Evolutionary conservation across 64 coral and sea anemone genomes (phyloP).

Genomic region (Anthopleura sola): DNA sequence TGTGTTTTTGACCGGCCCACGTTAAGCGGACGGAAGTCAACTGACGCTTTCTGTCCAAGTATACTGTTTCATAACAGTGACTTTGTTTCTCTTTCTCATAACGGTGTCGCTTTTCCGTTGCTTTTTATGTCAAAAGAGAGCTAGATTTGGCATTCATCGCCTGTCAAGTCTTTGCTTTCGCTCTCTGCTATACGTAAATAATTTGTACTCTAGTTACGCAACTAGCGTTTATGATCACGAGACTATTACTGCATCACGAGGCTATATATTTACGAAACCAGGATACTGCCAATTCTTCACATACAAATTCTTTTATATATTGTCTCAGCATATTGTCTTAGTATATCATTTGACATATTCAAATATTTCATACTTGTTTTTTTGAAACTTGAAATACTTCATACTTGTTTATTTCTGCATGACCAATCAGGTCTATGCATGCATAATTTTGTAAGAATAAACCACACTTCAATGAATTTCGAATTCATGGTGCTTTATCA

Average conservation of each 20-base stretch:
- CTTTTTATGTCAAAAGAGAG: neutral
- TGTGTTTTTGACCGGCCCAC: neutral
- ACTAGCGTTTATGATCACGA: neutral
- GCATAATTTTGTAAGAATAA: too few relatives aligned
- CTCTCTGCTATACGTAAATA: neutral
- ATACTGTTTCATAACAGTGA: neutral
- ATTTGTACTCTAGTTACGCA: neutral
- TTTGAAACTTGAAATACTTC: too few relatives aligned
- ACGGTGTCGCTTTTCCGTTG: neutral
- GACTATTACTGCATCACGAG: neutral
- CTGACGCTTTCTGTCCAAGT: neutral
- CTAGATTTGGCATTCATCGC: neutral
- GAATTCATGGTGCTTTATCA: too few relatives aligned
- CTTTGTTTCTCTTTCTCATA: neutral
- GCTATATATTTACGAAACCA: too few relatives aligned
- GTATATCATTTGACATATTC: too few relatives aligned
- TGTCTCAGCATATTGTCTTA: too few relatives aligned
- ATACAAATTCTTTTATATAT: too few relatives aligned
- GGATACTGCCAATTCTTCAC: too few relatives aligned
- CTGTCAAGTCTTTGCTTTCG: neutral
- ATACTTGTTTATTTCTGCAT: too few relatives aligned
- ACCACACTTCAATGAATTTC: too few relatives aligned
- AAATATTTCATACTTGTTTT: too few relatives aligned
- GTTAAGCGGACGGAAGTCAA: neutral
- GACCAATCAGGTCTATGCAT: too few relatives aligned